Base-by-base conservation (phyloP, 2,797 vertebrate genomes). In the Bryconaethiops microstoma region DNA sequence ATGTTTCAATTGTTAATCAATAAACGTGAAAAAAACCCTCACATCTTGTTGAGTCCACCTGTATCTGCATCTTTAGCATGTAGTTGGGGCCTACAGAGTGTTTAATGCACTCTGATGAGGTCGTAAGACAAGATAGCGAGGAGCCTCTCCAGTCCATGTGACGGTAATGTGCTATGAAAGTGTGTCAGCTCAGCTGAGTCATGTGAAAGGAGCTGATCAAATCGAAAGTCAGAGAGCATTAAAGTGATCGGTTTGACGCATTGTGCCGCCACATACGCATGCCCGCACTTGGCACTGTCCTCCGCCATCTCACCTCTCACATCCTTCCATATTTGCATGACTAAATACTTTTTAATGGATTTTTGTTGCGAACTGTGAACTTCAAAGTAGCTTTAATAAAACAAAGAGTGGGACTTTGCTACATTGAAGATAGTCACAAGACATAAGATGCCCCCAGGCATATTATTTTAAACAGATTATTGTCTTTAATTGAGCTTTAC, bases 391-490 rank as follows among this genome's bases (percentile, higher is more conserved):
- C 69, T 77, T 78, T 40, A 78, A 65, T 68, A 72, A 79, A 71
- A 76, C 13, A 48, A 48, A 35, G 70, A 69, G 42, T 21, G 45
- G 17, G 13, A 57, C 21, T 25, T 65, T 68, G 50, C 21, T 23
- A 62, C 25, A 40, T 14, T 25, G 63, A 42, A 29, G 68, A 76
- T 59, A 81, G 76, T 64, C 76, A 69, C 55, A 55, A 57, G 71
- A 70, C 76, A 67, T 42, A 40, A 68, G 76, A 70, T 54, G 39
- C 84, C 78, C 77, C 17, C 12, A 63, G 77, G 79, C 48, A 0
- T 68, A 77, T 79, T 86, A 81, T 79, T 81, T 84, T 84, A 81
- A 84, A 79, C 75, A 68, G 80, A 85, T 87, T 82, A 83, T 42
- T 81, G 78, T 48, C 71, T 78, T 82, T 84, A 86, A 86, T 83